phyloP scores from a whole-genome alignment of 2,113 vertebrate species.

The Marmota monax region DNA sequence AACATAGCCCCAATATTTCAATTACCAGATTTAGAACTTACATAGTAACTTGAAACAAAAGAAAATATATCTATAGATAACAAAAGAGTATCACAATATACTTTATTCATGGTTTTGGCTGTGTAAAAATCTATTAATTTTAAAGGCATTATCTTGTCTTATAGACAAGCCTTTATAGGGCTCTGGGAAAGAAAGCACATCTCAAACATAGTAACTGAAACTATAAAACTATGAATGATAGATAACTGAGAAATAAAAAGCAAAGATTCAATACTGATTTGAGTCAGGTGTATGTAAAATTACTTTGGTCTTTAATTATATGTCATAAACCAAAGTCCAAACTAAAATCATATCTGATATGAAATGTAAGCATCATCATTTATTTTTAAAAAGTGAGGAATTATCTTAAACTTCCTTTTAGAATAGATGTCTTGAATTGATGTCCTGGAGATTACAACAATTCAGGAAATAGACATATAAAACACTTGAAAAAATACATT shows the following conservation, averaged over 20 bases:
- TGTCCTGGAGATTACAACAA: not conserved
- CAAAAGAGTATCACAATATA: not conserved
- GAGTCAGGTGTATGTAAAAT: conserved; percentile 7
- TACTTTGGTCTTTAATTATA: not conserved
- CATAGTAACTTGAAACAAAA: not conserved
- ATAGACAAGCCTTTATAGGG: not conserved
- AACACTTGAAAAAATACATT: not conserved
- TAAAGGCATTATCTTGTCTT: not conserved
- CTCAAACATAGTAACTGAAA: not conserved
- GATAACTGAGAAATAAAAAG: conserved; percentile 39
- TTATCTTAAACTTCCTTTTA: not conserved
- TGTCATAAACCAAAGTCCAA: conserved; percentile 47
- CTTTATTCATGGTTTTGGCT: conserved; percentile 12
- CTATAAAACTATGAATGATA: not conserved
- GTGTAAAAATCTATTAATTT: not conserved
- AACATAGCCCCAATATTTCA: not conserved
- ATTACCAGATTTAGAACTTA: not conserved
- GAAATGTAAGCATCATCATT: conserved; percentile 6
- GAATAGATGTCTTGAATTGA: not conserved
- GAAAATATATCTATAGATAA: not conserved
- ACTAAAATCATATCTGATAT: conserved; percentile 1
- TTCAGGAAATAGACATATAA: not conserved
- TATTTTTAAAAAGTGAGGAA: not conserved
- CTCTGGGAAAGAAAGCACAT: not conserved
- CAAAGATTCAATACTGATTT: conserved; percentile 3